Base-by-base conservation (phyloP, 2,888 invertebrate species). In the Trichopria drosophilae region DNA sequence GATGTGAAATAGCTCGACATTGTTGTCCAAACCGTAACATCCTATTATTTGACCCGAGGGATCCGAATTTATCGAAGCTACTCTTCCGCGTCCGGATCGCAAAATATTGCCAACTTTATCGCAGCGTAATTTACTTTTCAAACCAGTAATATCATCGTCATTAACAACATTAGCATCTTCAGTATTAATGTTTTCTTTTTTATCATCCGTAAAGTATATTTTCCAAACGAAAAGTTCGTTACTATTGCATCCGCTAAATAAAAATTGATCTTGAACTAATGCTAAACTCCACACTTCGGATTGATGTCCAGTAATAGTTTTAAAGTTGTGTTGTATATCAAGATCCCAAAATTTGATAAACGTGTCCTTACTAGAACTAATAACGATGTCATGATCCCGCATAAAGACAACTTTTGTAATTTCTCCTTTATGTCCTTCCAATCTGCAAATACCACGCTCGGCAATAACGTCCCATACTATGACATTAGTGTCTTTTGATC, bases 281-380 rank as follows among this genome's bases (percentile, higher is more conserved):
- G 84, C 81, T 67, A 96, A 82, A 32, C 88, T 86, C 90, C 95
- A 95, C 16, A 97, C 88, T 80, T 95, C 95, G 58, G 87, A 85
- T 66, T 86, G 83, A 76, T 92, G 90, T 50, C 93, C 95, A 29
- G 92, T 86, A 40, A 99, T 79, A 3, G 98, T 98, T 75, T 91
- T 92, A 68, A 98, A 98, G 74, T 97, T 98, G 68, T 93, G 90
- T 65, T 94, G 90, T 5, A 93, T 93, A 60, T 91, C 88, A 59
- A 98, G 80, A 75, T 98, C 93, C 98, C 98, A 99, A 73, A 99
- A 93, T 76, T 97, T 98, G 1, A 99, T 84, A 72, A 90, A 90
- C 6, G 90, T 90, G 73, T 99, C 99, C 75, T 93, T 95, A 0
- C 96, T 95, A 26, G 88, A 84, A 63, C 90, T 88, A 6, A 93